Evolutionary conservation across 2,888 invertebrate species (phyloP).

Genomic region (Coelopa pilipes): DNA sequence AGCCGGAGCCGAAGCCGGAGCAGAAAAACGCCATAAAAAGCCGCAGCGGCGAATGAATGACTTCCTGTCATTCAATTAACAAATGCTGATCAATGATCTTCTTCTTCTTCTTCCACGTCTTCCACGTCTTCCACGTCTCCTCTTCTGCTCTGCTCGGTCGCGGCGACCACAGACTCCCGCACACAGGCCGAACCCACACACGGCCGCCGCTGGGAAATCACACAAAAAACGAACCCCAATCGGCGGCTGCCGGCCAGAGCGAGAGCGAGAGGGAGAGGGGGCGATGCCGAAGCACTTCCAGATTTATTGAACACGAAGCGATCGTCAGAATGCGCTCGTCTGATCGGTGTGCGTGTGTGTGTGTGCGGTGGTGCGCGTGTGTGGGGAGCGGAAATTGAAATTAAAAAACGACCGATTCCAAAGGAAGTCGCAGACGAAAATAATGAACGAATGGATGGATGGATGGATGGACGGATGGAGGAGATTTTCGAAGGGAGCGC

Average conservation of each 20-base stretch:
- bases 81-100: conserved; percentile 35
- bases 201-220: background rate
- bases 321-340: conserved; percentile 19
- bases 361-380: conserved; percentile 37
- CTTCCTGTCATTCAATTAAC: conserved; percentile 45
- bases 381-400: conserved; percentile 60
- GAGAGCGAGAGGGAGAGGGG: conserved; percentile 35
- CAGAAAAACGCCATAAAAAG: conserved; percentile 43
- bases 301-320: conserved; percentile 51
- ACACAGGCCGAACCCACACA: too few relatives aligned
- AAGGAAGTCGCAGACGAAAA: conserved; percentile 18
- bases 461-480: background rate
- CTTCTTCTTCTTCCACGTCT: background rate
- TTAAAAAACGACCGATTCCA: conserved; percentile 49
- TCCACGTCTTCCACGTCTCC: too few relatives aligned
- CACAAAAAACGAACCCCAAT: conserved; percentile 57
- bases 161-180: background rate
- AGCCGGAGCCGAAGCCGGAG: conserved; percentile 34
- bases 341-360: conserved; percentile 26
- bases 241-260: conserved; percentile 53
- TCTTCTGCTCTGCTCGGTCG: too few relatives aligned
- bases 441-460: too few relatives aligned
- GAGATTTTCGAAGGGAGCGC: conserved; percentile 21
- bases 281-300: conserved; percentile 49
- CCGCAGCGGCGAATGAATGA: conserved; percentile 36